A percentile compares a stretch with the other conserved stretches of the same genome.
phyloP scores from a whole-genome alignment of 2,888 invertebrate genomes.

The Icerya purchasi region DNA sequence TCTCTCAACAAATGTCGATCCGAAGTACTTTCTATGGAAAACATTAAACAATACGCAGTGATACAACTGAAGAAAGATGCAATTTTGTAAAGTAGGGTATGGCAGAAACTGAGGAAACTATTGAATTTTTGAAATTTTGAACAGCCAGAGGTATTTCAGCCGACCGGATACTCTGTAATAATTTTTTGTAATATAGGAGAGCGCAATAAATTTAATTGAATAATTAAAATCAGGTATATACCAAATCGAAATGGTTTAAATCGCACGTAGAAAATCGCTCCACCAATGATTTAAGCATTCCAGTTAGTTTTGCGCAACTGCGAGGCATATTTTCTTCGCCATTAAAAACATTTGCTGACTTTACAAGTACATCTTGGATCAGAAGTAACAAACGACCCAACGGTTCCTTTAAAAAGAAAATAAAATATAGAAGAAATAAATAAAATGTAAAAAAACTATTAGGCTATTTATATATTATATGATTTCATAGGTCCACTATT shows the following conservation, averaged over 20 bases:
- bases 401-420: conserved; percentile 12
- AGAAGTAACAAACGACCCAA: conserved; percentile 22
- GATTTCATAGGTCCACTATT: too few relatives aligned
- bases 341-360: conserved; percentile 1
- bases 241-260: conserved; percentile 30
- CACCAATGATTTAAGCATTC: conserved; percentile 30
- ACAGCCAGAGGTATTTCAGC: too few relatives aligned
- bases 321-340: conserved; percentile 18
- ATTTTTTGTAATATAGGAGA: too few relatives aligned
- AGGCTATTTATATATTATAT: too few relatives aligned
- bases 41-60: too few relatives aligned
- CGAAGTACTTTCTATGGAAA: too few relatives aligned
- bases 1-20: too few relatives aligned
- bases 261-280: conserved; percentile 31
- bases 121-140: too few relatives aligned
- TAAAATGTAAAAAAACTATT: conserved; percentile 20
- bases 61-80: too few relatives aligned
- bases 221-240: conserved; percentile 20
- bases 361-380: conserved; percentile 22
- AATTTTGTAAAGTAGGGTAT: too few relatives aligned
- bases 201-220: neutral
- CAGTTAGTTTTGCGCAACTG: conserved; percentile 23
- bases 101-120: too few relatives aligned
- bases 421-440: neutral
- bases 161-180: too few relatives aligned